A percentile compares a stretch with the other conserved stretches of the same genome.
Evolutionary conservation across 2,797 vertebrate species (phyloP).

Genomic region (Australoheros facetus): DNA sequence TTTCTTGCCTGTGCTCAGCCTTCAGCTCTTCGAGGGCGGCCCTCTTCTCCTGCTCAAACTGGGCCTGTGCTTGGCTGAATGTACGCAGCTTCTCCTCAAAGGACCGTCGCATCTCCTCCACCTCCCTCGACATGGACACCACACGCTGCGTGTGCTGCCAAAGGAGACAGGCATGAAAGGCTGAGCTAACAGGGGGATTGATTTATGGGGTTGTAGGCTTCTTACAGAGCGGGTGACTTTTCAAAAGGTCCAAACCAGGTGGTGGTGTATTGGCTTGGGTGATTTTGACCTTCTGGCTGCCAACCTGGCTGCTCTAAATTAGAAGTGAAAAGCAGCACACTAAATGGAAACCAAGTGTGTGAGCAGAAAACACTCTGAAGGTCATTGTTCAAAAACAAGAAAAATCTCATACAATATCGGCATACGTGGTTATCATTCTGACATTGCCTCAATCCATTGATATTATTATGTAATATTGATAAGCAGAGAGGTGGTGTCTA

Average conservation of each 20-base stretch:
- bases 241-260: constrained; percentile 22
- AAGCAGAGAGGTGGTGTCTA: not conserved
- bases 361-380: not conserved
- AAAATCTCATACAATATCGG: not conserved
- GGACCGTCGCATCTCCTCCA: constrained; percentile 95
- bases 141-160: constrained; percentile 92
- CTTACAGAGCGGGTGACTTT: constrained; percentile 9
- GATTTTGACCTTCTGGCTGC: constrained; percentile 37
- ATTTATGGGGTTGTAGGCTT: constrained; percentile 32
- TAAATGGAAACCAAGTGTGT: not conserved
- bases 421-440: not conserved
- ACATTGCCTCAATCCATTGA: not conserved
- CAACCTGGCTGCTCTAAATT: constrained; percentile 21
- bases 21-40: constrained; percentile 89
- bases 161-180: not conserved
- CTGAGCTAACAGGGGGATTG: constrained; percentile 8
- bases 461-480: not conserved
- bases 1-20: constrained; percentile 87
- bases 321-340: constrained; percentile 12
- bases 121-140: constrained; percentile 95
- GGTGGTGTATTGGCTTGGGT: constrained; percentile 10
- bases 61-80: constrained; percentile 89
- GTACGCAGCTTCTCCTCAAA: constrained; percentile 93
- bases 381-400: not conserved
- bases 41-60: constrained; percentile 94